Evolutionary conservation across 2,888 invertebrate genomes (phyloP).

Genomic region (Drosophila infuscata): DNA sequence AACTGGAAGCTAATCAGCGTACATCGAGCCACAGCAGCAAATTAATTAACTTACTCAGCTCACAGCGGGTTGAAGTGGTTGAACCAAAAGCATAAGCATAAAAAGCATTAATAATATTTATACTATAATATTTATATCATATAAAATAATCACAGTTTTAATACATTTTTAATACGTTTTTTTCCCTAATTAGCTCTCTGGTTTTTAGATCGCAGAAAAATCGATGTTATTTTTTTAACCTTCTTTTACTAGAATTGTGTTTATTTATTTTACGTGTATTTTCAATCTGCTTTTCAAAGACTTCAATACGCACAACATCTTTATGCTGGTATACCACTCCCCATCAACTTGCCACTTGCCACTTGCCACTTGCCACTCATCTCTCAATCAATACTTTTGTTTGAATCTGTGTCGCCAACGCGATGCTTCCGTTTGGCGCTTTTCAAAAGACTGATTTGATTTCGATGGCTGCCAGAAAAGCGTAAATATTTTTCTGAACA

Average conservation of each 20-base stretch:
- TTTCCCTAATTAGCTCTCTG: too few relatives aligned
- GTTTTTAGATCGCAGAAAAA: too few relatives aligned
- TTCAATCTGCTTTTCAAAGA: background rate
- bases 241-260: background rate
- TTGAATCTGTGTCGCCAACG: background rate
- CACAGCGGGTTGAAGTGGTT: background rate
- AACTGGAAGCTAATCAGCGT: constrained; percentile 42
- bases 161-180: background rate
- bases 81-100: background rate
- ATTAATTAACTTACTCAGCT: constrained; percentile 35
- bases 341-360: background rate
- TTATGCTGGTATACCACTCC: background rate
- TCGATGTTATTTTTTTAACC: too few relatives aligned
- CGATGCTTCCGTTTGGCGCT: constrained; percentile 19
- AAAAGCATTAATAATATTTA: background rate
- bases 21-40: constrained; percentile 16
- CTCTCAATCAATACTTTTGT: background rate
- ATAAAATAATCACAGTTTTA: background rate
- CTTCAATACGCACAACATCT: background rate
- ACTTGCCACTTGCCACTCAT: background rate
- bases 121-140: background rate
- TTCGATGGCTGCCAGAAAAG: constrained; percentile 3
- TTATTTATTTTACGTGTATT: background rate
- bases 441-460: constrained; percentile 15
- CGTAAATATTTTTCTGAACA: constrained; percentile 53